Evolutionary conservation across 2,797 vertebrate genomes (phyloP).

Genomic region (Botia almorhae): DNA sequence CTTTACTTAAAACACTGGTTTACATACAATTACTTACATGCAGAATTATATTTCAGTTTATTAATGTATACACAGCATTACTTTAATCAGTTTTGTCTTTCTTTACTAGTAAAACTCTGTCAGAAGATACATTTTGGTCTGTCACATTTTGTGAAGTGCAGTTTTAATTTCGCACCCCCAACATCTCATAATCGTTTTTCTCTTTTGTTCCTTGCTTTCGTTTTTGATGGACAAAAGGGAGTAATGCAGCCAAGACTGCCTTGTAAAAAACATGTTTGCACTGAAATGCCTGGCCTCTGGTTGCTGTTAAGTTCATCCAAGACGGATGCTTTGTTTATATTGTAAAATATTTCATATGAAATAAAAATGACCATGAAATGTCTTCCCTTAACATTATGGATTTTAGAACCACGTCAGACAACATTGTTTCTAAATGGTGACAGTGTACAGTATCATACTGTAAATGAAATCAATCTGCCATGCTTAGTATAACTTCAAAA

Average conservation of each 20-base stretch:
- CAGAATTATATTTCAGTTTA: conserved; percentile 18
- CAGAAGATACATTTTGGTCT: conserved; percentile 46
- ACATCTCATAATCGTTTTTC: not conserved
- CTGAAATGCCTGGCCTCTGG: conserved; percentile 90
- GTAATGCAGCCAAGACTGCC: conserved; percentile 91
- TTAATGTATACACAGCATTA: not conserved
- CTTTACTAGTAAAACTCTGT: conserved; percentile 26
- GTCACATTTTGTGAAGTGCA: conserved; percentile 61
- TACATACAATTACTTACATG: not conserved
- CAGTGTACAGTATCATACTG: conserved; percentile 85
- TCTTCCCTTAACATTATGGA: conserved; percentile 91
- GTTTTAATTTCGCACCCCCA: not conserved
- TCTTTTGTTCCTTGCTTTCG: conserved; percentile 69
- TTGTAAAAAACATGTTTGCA: conserved; percentile 90
- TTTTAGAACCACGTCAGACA: conserved; percentile 90
- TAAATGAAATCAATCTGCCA: conserved; percentile 89
- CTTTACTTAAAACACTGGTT: conserved; percentile 16
- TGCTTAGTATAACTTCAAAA: conserved; percentile 88
- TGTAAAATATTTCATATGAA: conserved; percentile 95
- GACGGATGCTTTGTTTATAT: conserved; percentile 92
- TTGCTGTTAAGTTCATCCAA: conserved; percentile 90
- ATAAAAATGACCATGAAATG: conserved; percentile 88
- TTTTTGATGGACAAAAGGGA: conserved; percentile 79
- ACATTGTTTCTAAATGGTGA: conserved; percentile 90
- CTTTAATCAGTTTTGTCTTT: not conserved